Base-by-base conservation (phyloP, 2,797 vertebrate genomes). In the Gymnothorax reevesii region DNA sequence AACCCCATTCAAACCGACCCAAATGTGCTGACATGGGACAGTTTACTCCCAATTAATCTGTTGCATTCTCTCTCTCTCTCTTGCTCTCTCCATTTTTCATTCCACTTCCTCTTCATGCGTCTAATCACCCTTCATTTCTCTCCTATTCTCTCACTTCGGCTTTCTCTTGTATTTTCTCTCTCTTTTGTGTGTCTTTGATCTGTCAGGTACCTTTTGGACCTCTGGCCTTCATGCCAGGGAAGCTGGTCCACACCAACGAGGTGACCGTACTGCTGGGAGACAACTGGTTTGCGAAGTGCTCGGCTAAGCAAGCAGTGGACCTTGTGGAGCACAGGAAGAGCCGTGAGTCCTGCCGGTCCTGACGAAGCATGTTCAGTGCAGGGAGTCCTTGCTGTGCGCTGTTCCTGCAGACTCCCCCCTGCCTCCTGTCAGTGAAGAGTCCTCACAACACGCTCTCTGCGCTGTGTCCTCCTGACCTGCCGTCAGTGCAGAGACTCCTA, bases 241-340 rank as follows among this genome's bases (percentile, higher is more conserved):
- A 97, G 69, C 95, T 99, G 86, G 96, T 99, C 89, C 97, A 97
- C 91, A 99, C 98, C 86, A 99, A 99, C 84, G 99, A 99, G 93
- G 90, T 99, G 90, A 99, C 97, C 0, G 98, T 97, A 88, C 89
- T 99, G 85, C 97, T 99, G 33, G 99, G 99, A 95, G 96, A 92
- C 94, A 93, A 83, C 94, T 97, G 66, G 94, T 96, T 99, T 90
- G 94, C 97, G 13, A 98, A 98, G 92, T 99, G 98, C 91, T 99
- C 99, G 3, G 95, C 98, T 87, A 99, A 98, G 92, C 97, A 99
- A 91, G 98, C 99, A 1, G 83, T 94, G 93, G 64, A 96, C 94
- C 92, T 99, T 52, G 97, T 97, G 27, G 96, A 97, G 83, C 98
- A 98, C 94, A 96, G 99, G 91, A 97, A 97, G 95, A 97, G 96